Percentiles rank a stretch among this genome's conserved stretches.
phyloP scores from a whole-genome alignment of 2,888 invertebrate species.

The Bruchidius siliquastri region DNA sequence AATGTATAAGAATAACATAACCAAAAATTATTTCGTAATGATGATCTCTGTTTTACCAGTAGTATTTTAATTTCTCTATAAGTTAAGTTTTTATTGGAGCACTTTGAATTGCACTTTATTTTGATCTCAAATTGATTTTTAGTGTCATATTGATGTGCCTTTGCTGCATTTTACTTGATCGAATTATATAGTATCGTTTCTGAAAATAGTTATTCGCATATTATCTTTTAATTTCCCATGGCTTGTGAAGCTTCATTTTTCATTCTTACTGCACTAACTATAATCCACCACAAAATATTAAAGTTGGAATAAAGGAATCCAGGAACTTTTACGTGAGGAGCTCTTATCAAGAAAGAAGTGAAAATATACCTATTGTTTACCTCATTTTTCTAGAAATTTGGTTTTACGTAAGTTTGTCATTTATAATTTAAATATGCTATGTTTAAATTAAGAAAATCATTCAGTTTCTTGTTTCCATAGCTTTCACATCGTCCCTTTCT shows the following conservation, averaged over 20 bases:
- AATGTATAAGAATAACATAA: slow-evolving; percentile 11
- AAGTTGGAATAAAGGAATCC: too few relatives aligned
- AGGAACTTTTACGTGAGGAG: too few relatives aligned
- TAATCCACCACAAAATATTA: too few relatives aligned
- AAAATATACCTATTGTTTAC: too few relatives aligned
- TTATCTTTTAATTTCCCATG: background rate
- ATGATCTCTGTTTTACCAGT: slow-evolving; percentile 13
- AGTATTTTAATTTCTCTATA: slow-evolving; percentile 10
- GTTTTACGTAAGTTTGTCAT: too few relatives aligned
- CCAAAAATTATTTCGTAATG: slow-evolving; percentile 15
- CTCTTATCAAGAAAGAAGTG: too few relatives aligned
- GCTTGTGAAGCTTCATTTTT: background rate
- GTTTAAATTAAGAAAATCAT: too few relatives aligned
- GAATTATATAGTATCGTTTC: slow-evolving; percentile 13
- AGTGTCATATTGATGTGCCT: slow-evolving; percentile 4
- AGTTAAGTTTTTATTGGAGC: slow-evolving; percentile 10
- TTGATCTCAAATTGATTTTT: slow-evolving; percentile 7
- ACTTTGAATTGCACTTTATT: slow-evolving; percentile 7
- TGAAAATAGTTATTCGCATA: background rate
- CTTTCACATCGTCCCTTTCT: too few relatives aligned
- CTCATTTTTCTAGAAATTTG: too few relatives aligned
- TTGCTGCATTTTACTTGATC: slow-evolving; percentile 5
- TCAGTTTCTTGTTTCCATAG: too few relatives aligned
- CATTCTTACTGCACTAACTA: background rate
- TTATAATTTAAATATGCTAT: too few relatives aligned